Base-by-base conservation (phyloP, 2,797 vertebrate genomes). In the Scleropages formosus region DNA sequence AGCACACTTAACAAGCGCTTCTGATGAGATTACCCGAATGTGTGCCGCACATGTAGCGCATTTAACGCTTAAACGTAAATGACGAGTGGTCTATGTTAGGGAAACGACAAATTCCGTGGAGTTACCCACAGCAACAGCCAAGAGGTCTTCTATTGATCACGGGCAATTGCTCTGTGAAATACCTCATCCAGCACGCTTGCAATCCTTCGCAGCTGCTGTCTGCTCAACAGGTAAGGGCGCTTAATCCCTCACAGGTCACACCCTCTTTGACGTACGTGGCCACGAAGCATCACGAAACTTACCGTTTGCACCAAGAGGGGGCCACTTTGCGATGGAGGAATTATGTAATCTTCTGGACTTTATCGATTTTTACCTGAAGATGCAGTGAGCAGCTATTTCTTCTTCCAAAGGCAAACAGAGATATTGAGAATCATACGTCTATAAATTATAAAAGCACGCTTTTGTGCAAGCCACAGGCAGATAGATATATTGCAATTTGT, bases 61-160 rank as follows among this genome's bases (percentile, higher is more conserved):
- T 49, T 65, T 59, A 49, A 65, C 27, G 73, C 27, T 72, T 64
- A 71, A 59, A 72, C 47, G 73, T 66, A 65, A 63, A 72, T 60
- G 24, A 53, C n/a, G 39, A 16, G 16, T 61, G 70, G 51, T 4
- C 24, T 73, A 44, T 20, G 24, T 27, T 62, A 51, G 39, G 51
- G 20, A 51, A 46, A 51, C 61, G 12, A 22, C 15, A 15, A 18
- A 31, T 18, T 58, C 27, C 22, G 24, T 49, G 16, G 44, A 69
- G n/a, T 39, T 47, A 46, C 31, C 13, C 59, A 53, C 39, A n/a
- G 13, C 73, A 53, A 26, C 39, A 1, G 60, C 66, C 59, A 24
- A 44, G 15, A 46, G 24, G 46, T 49, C 56, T 16, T 13, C 13
- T 20, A 72, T 72, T 64, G 74, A 79, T 69, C 26, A 24, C 59